These are phyloP conservation scores for Acestrorhynchus altus DNA, from an alignment of 2,797 vertebrate genomes.

Conservation along the genomic window DNA sequence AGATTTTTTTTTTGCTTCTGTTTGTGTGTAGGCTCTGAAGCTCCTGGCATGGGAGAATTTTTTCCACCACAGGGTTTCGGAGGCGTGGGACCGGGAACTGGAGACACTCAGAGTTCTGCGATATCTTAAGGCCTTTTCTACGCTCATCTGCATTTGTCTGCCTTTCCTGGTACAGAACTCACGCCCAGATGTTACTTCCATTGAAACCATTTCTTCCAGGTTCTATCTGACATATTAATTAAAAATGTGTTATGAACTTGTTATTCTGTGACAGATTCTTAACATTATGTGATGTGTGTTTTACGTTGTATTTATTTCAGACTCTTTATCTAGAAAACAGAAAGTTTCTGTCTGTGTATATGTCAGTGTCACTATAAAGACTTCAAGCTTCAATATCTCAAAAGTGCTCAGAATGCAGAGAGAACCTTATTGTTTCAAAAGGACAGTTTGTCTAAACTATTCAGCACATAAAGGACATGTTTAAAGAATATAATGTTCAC, in stretches of 20 bases:
- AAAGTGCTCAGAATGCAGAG: too few species aligned
- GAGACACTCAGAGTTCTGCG: constrained; percentile 68
- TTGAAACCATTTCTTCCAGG: background rate
- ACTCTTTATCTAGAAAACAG: too few species aligned
- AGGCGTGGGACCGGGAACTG: constrained; percentile 70
- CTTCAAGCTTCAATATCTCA: too few species aligned
- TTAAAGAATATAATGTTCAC: background rate
- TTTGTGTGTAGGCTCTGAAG: constrained; percentile 68
- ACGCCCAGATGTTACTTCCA: background rate
- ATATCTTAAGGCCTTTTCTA: constrained; percentile 70
- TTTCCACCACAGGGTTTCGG: constrained; percentile 69
- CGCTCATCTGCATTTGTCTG: constrained; percentile 70
- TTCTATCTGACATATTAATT: too few species aligned
- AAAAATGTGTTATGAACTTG: too few species aligned
- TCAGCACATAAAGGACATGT: background rate
- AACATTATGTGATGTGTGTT: too few species aligned
- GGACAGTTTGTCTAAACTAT: background rate
- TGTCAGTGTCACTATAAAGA: too few species aligned
- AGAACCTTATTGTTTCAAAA: too few species aligned
- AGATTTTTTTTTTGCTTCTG: background rate
- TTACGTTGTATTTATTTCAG: too few species aligned
- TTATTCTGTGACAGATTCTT: too few species aligned
- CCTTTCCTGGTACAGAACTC: constrained; percentile 68
- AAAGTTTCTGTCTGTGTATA: too few species aligned
- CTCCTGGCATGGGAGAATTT: constrained; percentile 73